phyloP scores from a whole-genome alignment of 2,113 vertebrate species.

The Protobothrops mucrosquamatus region DNA sequence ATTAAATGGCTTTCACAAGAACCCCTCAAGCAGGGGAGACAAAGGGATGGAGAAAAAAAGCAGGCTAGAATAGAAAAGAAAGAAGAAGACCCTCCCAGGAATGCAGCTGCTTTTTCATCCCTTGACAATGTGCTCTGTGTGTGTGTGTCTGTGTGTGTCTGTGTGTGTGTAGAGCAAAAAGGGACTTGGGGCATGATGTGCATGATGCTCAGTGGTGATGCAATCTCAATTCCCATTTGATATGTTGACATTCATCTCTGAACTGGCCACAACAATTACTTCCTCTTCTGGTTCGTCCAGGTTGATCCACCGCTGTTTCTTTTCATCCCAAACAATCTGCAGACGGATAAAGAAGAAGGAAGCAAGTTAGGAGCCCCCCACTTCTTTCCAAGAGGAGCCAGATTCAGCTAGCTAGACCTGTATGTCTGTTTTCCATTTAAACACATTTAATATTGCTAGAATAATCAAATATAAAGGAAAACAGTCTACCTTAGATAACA shows the following conservation, averaged over 20 bases:
- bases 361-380: neutral
- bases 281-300: constrained; percentile 93
- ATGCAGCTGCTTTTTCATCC: neutral
- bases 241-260: too few species aligned
- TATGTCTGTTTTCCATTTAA: neutral
- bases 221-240: too few species aligned
- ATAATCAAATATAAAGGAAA: neutral
- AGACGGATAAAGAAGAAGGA: neutral
- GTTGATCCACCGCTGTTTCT: constrained; percentile 92
- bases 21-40: neutral
- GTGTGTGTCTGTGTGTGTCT: too few species aligned
- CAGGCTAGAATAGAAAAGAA: neutral
- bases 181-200: neutral
- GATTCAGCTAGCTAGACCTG: neutral
- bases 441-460: neutral
- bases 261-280: constrained; percentile 62
- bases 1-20: neutral
- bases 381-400: neutral
- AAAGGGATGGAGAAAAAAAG: neutral
- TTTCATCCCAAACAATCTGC: constrained; percentile 96
- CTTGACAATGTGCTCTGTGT: neutral
- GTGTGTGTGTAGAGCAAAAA: neutral
- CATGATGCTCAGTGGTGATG: neutral
- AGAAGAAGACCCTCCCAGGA: neutral
- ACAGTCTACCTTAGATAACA: neutral